Percentiles rank a stretch among this genome's conserved stretches.
Evolutionary conservation across 2,888 invertebrate genomes (phyloP).

Genomic region (Chrysopilus asiliformis): DNA sequence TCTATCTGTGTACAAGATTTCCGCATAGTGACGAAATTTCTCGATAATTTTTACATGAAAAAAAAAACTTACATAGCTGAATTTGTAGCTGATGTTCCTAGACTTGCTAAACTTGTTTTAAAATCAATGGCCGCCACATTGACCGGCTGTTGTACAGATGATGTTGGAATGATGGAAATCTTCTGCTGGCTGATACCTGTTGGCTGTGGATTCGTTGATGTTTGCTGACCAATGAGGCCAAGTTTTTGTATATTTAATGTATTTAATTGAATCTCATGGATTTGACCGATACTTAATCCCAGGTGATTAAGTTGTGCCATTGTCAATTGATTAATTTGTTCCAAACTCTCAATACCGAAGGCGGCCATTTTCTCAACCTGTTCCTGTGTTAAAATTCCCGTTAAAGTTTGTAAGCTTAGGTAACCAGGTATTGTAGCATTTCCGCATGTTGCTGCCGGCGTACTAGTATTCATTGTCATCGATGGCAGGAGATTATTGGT

Average conservation of each 20-base stretch:
- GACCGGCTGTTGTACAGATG: no score
- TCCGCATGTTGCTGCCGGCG: constrained; percentile 15
- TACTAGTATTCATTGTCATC: constrained; percentile 3
- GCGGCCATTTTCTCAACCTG: constrained; percentile 46
- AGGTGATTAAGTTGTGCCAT: constrained; percentile 46
- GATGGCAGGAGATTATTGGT: neutral
- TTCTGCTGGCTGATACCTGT: no score
- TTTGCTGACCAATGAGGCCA: constrained; percentile 26
- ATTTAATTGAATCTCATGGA: constrained; percentile 47
- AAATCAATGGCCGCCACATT: no score
- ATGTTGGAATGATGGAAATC: no score
- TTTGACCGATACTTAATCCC: constrained; percentile 45
- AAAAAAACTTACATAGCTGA: no score
- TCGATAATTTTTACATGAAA: no score
- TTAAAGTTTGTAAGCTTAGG: constrained; percentile 45
- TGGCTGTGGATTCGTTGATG: neutral
- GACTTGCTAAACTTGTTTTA: neutral
- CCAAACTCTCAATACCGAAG: constrained; percentile 47
- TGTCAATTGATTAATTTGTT: constrained; percentile 46
- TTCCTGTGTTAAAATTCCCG: constrained; percentile 41
- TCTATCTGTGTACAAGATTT: no score
- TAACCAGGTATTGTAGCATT: no score
- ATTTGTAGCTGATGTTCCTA: neutral
- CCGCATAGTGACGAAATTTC: no score
- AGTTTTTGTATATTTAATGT: constrained; percentile 45